phyloP scores from a whole-genome alignment of 2,888 invertebrate genomes.

The Ametastegia equiseti region DNA sequence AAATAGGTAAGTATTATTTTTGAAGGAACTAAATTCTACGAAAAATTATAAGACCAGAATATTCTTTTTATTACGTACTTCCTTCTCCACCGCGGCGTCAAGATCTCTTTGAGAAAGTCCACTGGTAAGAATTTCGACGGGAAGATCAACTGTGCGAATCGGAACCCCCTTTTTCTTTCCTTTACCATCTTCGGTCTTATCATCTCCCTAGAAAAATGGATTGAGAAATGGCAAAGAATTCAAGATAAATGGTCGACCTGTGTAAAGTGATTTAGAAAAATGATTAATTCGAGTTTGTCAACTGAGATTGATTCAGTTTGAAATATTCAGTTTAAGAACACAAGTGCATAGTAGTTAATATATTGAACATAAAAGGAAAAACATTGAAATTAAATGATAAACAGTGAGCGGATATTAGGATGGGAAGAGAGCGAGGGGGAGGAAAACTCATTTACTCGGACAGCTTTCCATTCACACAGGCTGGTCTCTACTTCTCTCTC shows the following conservation, averaged over 20 bases:
- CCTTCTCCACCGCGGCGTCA: slow-evolving; percentile 87
- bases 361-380: slow-evolving; percentile 12
- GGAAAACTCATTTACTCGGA: slow-evolving; percentile 53
- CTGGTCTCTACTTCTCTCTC: slow-evolving; percentile 46
- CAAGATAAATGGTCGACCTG: not conserved
- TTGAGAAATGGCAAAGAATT: slow-evolving; percentile 14
- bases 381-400: slow-evolving; percentile 6
- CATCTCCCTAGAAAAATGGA: slow-evolving; percentile 68
- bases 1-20: slow-evolving; percentile 18
- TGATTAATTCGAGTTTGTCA: not conserved
- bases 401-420: slow-evolving; percentile 18
- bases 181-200: slow-evolving; percentile 80
- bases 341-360: not conserved
- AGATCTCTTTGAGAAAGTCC: slow-evolving; percentile 86
- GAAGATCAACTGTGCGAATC: slow-evolving; percentile 90
- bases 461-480: slow-evolving; percentile 56
- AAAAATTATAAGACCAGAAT: slow-evolving; percentile 37
- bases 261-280: not conserved
- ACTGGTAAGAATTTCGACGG: slow-evolving; percentile 87
- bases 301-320: not conserved
- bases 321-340: not conserved
- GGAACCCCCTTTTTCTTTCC: slow-evolving; percentile 88
- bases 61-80: slow-evolving; percentile 77
- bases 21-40: slow-evolving; percentile 31
- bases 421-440: slow-evolving; percentile 49